phyloP scores from a whole-genome alignment of 2,113 vertebrate genomes.

The Diglossa brunneiventris region DNA sequence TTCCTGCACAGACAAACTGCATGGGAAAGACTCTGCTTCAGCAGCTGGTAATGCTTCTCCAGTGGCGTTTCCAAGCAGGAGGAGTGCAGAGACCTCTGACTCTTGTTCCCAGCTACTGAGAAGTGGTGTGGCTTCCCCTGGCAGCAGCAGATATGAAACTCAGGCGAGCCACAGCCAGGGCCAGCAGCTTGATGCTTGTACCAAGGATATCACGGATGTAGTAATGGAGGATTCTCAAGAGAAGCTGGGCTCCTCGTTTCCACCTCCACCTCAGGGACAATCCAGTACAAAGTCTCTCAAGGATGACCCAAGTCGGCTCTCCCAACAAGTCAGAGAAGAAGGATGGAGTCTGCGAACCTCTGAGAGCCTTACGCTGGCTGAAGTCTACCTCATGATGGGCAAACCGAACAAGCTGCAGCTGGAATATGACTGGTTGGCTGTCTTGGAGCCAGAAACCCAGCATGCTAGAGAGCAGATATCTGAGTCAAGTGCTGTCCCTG shows the following conservation, averaged over 20 bases:
- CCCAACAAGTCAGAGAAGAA: conserved; percentile 87
- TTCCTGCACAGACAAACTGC: conserved; percentile 49
- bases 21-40: conserved; percentile 18
- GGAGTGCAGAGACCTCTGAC: background rate
- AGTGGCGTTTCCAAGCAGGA: background rate
- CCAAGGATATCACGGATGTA: conserved; percentile 63
- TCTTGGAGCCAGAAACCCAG: conserved; percentile 61
- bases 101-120: background rate
- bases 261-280: conserved; percentile 68
- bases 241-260: conserved; percentile 62
- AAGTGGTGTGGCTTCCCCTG: background rate
- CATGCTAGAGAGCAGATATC: conserved; percentile 42
- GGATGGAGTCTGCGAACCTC: conserved; percentile 90
- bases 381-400: conserved; percentile 99
- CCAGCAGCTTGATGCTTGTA: conserved; percentile 62
- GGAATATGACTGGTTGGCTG: conserved; percentile 93
- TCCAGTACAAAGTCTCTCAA: conserved; percentile 63
- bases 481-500: conserved; percentile 27
- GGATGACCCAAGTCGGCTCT: conserved; percentile 73
- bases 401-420: conserved; percentile 94
- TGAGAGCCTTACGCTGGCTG: conserved; percentile 92
- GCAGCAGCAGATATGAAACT: background rate
- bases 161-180: conserved; percentile 34
- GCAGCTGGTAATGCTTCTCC: conserved; percentile 23
- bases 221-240: conserved; percentile 71